Conservation (phyloP, 2,113 vertebrate genomes). For the Plestiodon gilberti region DNA sequence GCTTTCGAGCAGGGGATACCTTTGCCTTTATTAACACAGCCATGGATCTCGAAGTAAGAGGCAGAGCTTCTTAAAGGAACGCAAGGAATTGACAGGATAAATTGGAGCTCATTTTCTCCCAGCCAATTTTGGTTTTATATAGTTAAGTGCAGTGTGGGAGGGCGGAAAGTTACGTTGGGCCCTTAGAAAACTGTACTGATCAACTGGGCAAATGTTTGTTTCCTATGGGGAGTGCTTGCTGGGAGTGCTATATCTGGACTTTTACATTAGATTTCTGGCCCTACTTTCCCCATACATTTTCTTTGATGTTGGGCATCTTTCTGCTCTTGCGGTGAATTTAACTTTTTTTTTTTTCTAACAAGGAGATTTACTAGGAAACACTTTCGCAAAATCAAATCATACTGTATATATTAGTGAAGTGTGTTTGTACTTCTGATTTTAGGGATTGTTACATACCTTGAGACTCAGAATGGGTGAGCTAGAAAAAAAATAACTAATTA, state of each 20-base stretch:
- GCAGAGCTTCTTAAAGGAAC: background rate
- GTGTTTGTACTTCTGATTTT: too few species aligned
- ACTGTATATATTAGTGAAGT: too few species aligned
- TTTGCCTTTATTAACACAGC: too few species aligned
- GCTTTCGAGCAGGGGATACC: too few species aligned
- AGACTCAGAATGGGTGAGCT: too few species aligned
- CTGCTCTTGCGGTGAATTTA: too few species aligned
- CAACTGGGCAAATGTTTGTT: background rate
- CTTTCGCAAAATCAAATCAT: too few species aligned
- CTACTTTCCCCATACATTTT: background rate
- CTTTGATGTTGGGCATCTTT: background rate
- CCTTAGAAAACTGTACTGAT: background rate
- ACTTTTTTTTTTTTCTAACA: too few species aligned
- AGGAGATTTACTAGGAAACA: too few species aligned
- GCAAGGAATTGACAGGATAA: background rate
- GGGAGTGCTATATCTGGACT: background rate
- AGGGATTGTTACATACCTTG: too few species aligned
- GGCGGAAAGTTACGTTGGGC: background rate
- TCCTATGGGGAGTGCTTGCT: background rate
- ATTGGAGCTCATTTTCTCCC: background rate
- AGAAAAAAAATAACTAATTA: too few species aligned
- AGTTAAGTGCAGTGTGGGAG: background rate
- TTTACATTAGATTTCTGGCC: background rate
- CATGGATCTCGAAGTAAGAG: background rate
- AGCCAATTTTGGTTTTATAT: background rate